Base-by-base conservation (phyloP, 1,140 invertebrate genomes). In the Littorina saxatilis region DNA sequence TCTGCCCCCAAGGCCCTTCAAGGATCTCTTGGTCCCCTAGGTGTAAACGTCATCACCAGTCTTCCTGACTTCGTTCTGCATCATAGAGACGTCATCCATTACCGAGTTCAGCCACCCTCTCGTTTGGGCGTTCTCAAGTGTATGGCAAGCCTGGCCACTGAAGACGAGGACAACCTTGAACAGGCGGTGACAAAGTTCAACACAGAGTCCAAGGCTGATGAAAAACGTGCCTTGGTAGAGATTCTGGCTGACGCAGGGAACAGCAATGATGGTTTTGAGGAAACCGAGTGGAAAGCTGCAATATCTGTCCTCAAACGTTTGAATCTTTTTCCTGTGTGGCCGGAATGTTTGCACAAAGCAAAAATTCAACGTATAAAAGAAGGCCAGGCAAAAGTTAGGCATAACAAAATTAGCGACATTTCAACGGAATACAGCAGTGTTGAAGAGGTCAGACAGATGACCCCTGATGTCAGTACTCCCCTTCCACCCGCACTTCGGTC, bases 1-100 rank as follows among this genome's bases (percentile, higher is more conserved):
- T 29, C 70, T 20, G 70, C 70, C 3, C 37, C 70, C 29, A 20
- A 39, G 23, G 37, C 39, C n/a, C 70, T 73, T 3, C 27, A n/a
- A 13, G 4, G 23, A 27, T 39, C 70, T 17, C 70, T 73, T 2
- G 23, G 15, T 73, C 70, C 47, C 70, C 70, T 73, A n/a, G 70
- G 70, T 50, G 43, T 73, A 2, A 20, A 27, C n/a, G 70, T 73
- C 23, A 7, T 73, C 43, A 17, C 70, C 5, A n/a, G 13, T 1
- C 70, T 73, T 2, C 70, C 70, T 23, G 70, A 73, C 70, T 47
- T 47, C 27, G 70, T 73, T 3, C 40, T 73, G 40, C 70, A 50
- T 5, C 70, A 73, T 17, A n/a, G 20, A 11, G 37, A 73, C 40
- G 70, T 73, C 23, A 20, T 52, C 17, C 70, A 73, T 29, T 27